phyloP scores from a whole-genome alignment of 2,113 vertebrate species.

The Calidris pugnax region DNA sequence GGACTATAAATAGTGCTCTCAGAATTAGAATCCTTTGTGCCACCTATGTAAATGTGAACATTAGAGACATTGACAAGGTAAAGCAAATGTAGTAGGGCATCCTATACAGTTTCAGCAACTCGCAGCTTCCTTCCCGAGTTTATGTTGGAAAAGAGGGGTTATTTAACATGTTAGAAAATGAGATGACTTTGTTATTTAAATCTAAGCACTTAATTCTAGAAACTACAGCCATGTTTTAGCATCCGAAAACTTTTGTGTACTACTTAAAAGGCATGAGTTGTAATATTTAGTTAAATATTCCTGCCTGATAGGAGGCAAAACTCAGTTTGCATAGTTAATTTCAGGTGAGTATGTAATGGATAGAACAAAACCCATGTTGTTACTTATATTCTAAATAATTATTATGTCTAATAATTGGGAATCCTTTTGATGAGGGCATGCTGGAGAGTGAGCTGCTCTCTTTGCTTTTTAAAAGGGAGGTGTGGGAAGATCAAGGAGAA shows the following conservation, averaged over 20 bases:
- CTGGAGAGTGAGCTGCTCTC: neutral
- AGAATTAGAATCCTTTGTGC: conserved; percentile 95
- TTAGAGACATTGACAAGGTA: conserved; percentile 98
- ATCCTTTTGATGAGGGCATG: neutral
- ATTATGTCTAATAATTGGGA: neutral
- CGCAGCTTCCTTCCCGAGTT: neutral
- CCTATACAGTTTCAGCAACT: neutral
- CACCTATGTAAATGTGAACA: conserved; percentile 98
- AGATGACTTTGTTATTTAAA: neutral
- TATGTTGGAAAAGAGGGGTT: neutral
- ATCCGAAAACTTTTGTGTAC: neutral
- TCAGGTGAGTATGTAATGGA: neutral
- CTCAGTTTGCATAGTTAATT: neutral
- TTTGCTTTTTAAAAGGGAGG: neutral
- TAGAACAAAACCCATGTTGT: neutral
- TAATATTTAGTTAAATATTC: neutral
- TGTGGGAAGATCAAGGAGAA: neutral
- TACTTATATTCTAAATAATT: neutral
- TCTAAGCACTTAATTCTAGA: neutral
- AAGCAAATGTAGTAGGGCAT: neutral
- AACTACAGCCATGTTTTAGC: neutral
- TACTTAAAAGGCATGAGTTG: neutral
- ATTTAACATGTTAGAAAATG: neutral
- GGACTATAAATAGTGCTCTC: conserved; percentile 88
- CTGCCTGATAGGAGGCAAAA: neutral